Base-by-base conservation (phyloP, 2,888 invertebrate genomes). In the Erynnis tages region DNA sequence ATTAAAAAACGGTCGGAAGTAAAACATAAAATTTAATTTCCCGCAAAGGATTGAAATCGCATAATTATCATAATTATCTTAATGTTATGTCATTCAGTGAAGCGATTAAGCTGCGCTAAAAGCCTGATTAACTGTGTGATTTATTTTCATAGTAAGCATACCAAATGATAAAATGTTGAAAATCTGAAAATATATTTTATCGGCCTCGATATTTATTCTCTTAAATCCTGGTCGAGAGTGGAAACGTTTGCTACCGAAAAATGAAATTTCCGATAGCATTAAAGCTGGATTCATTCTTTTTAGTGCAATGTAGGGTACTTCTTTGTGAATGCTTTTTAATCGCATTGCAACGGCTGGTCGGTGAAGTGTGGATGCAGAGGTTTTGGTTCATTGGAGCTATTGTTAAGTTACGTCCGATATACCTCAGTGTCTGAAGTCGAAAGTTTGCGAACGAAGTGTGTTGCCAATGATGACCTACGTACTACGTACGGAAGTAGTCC, bases 31-130 rank as follows among this genome's bases (percentile, higher is more conserved):
- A 3, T 34, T 23, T 19, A 11, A 44, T 45, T 19, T n/a, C 16
- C 35, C 5, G 30, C 21, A n/a, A 47, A 21, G 27, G 30, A 29
- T 47, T 40, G 17, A 32, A 30, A 48, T 13, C n/a, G 40, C 5
- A 23, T 25, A 23, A 34, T 45, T 19, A 34, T 23, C 21, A 30
- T 48, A 47, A 38, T 47, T 37, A 47, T 37, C 27, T 38, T 47
- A 29, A 47, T 40, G 14, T 23, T 21, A 30, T 40, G 40, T 32
- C 48, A 40, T 32, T 40, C 30, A 48, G 16, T 21, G 30, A n/a
- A 23, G 48, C 48, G 30, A 40, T 48, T 40, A 48, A 32, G 27
- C 35, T 27, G 27, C 19, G 37, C 16, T 13, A 27, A 10, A 46
- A 44, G 25, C 34, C 25, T 35, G 35, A 35, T 35, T 46, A 34